Evolutionary conservation across 1,140 invertebrate species (phyloP), one percentile per base, ranked within the genome.

Genomic region (Magallana ariakensis): DNA sequence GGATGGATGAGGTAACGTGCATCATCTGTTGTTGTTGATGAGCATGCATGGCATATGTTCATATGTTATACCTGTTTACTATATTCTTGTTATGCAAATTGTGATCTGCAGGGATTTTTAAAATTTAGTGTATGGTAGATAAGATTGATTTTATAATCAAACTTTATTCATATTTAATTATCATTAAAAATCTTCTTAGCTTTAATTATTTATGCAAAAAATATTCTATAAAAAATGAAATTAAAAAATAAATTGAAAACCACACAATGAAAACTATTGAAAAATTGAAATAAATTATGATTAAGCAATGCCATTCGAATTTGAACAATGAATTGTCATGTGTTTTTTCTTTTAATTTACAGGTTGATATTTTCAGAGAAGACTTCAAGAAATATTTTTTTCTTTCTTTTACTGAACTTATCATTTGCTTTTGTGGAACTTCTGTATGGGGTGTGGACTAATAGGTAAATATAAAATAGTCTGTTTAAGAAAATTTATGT

Each of bases 381-480:
- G 93, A 98, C 97, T 94, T 98, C 98, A 4, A 96, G 98, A 91
- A 99, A 99, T 95, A 95, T 99, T 88, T 98, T 99, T 94, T 95
- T 98, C n/a, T 99, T 99, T 93, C 96, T 99, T 0, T 88, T 99
- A 70, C 95, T 99, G 10, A 99, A 99, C 95, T 96, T 99, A 87
- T 98, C 97, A 4, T 96, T 96, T 93, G 96, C 98, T 4, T 99
- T 99, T 95, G 98, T 99, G 46, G 99, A 99, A 95, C 95, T 99
- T 62, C 96, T 97, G 81, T 99, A 99, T 95, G 99, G 99, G 87
- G 96, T 99, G 90, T 98, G 97, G 97, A 98, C 98, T 86, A 99
- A 99, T 95, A 99, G 94, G 94, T 94, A 89, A 87, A 85, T 33
- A 26, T 83, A 15, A 19, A 56, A 0, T n/a, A 7, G 13, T n/a